Conservation (phyloP, 2,797 vertebrate species). For the Cyclura pinguis region DNA sequence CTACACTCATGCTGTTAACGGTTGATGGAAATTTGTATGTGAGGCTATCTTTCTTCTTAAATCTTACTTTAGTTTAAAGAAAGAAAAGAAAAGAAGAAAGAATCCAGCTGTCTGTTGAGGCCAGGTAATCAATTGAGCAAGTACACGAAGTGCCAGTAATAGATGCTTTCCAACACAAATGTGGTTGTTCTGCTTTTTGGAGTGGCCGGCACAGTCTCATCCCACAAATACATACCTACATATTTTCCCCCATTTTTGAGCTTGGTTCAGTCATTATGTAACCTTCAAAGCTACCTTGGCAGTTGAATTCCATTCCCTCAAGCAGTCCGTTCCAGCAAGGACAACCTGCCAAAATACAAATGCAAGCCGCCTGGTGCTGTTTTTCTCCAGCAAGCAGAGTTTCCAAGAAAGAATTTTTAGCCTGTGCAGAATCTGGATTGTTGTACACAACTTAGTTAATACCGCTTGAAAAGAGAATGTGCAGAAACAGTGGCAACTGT, state of each 20-base stretch:
- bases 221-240: slow-evolving; percentile 57
- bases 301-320: slow-evolving; percentile 67
- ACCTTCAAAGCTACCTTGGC: slow-evolving; percentile 69
- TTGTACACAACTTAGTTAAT: slow-evolving; percentile 5
- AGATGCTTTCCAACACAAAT: slow-evolving; percentile 48
- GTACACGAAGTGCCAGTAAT: not conserved
- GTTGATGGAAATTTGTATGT: not conserved
- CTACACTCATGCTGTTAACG: rapidly evolving
- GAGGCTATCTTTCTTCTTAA: not conserved
- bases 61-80: not conserved
- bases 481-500: not conserved
- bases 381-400: slow-evolving; percentile 58
- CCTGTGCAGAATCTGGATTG: slow-evolving; percentile 24
- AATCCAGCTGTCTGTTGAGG: not conserved
- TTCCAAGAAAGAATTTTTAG: slow-evolving; percentile 54
- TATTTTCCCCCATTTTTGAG: slow-evolving; percentile 65
- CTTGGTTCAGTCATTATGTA: slow-evolving; percentile 70
- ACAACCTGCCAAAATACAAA: slow-evolving; percentile 71
- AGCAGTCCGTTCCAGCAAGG: slow-evolving; percentile 65
- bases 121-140: not conserved
- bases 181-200: slow-evolving; percentile 6
- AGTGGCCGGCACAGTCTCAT: slow-evolving; percentile 24
- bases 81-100: not conserved
- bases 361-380: slow-evolving; percentile 68
- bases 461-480: not conserved